Conservation (phyloP, 2,888 invertebrate species). For the Athalia cordata region DNA sequence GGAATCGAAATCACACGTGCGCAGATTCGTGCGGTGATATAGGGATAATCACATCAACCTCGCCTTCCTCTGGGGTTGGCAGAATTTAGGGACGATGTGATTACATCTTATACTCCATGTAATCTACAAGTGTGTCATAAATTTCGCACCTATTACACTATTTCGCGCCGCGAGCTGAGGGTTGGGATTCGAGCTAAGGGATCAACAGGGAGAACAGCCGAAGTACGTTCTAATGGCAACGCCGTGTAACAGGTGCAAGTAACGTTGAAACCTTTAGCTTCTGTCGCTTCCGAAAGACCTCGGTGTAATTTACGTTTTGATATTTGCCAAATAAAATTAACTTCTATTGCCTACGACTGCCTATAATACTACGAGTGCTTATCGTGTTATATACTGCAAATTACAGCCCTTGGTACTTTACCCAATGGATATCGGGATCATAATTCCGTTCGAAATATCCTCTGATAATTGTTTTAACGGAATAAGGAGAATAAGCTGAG, state of each 20-base stretch:
- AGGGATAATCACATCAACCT: too few species aligned
- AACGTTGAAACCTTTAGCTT: not conserved
- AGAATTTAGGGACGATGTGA: not conserved
- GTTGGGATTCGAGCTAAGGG: not conserved
- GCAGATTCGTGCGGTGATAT: too few species aligned
- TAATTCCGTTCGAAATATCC: too few species aligned
- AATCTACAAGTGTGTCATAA: conserved; percentile 42
- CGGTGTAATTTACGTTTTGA: conserved; percentile 2
- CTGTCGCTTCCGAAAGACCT: not conserved
- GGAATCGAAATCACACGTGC: too few species aligned
- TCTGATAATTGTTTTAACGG: too few species aligned
- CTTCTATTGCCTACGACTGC: too few species aligned
- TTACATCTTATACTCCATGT: not conserved
- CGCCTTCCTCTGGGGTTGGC: not conserved
- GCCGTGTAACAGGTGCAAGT: conserved; percentile 36
- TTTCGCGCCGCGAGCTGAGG: not conserved
- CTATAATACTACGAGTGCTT: too few species aligned
- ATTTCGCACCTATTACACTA: conserved; percentile 17
- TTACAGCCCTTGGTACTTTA: too few species aligned
- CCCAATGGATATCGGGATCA: too few species aligned
- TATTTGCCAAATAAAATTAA: not conserved
- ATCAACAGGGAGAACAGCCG: not conserved
- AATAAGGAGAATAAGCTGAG: too few species aligned
- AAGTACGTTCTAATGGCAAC: conserved; percentile 17
- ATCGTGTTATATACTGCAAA: too few species aligned